These are phyloP conservation scores for Paraplagusia blochii DNA, from an alignment of 2,113 vertebrate species.

Conservation along the genomic window DNA sequence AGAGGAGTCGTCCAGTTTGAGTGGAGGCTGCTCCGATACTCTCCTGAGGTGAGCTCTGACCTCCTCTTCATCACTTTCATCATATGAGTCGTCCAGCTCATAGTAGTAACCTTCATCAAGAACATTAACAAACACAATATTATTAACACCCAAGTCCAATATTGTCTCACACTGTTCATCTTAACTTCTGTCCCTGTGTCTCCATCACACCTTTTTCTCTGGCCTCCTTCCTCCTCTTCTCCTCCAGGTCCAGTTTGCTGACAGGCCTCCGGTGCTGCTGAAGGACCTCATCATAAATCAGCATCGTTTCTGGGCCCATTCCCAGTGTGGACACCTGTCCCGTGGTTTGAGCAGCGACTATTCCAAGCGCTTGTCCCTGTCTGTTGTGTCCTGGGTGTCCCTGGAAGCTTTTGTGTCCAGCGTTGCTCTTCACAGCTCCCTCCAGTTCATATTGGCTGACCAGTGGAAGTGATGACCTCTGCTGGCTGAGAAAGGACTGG, in stretches of 20 bases:
- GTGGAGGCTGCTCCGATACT: conserved; percentile 90
- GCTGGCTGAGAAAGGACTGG: conserved; percentile 87
- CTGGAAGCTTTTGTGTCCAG: conserved; percentile 67
- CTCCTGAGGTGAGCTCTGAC: conserved; percentile 92
- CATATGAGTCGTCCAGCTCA: conserved; percentile 95
- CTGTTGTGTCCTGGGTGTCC: conserved; percentile 55
- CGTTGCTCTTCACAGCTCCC: conserved; percentile 51
- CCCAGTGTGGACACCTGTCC: conserved; percentile 41
- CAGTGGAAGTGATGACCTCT: conserved; percentile 79
- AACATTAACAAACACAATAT: conserved; percentile 4
- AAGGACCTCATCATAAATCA: conserved; percentile 90
- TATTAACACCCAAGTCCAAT: no score
- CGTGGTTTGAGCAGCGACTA: conserved; percentile 22
- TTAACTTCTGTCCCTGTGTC: no score
- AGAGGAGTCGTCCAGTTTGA: conserved; percentile 91
- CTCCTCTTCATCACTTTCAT: conserved; percentile 97
- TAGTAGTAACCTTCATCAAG: conserved; percentile 89
- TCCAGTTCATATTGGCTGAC: conserved; percentile 78
- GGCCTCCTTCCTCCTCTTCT: conserved; percentile 87
- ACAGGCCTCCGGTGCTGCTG: conserved; percentile 89
- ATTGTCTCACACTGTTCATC: no score
- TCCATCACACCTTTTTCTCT: conserved; percentile 86
- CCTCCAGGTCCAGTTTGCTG: conserved; percentile 96
- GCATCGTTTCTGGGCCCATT: conserved; percentile 73
- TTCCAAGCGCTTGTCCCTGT: conserved; percentile 50